Percentiles rank a stretch among this genome's conserved stretches.
These are phyloP conservation scores for Anser brachyrhynchus DNA, from an alignment of 2,113 vertebrate genomes.

Conservation along the genomic window DNA sequence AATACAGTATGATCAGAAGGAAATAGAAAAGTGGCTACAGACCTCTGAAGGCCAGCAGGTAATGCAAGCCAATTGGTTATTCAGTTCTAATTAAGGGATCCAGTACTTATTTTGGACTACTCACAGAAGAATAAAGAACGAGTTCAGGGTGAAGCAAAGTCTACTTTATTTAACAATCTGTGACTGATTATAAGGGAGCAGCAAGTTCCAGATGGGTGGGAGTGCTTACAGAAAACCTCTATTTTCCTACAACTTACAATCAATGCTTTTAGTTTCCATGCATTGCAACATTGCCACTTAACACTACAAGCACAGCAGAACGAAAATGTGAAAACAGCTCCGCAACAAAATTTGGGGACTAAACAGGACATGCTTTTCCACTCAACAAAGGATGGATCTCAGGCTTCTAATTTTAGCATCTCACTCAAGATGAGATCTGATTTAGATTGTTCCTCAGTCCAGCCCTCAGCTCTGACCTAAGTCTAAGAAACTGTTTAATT, in stretches of 20 bases:
- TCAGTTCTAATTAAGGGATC: conserved; percentile 59
- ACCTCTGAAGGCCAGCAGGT: conserved; percentile 58
- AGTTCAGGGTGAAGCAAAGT: conserved; percentile 46
- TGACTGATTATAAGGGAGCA: conserved; percentile 68
- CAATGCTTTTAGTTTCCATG: conserved; percentile 39
- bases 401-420: conserved; percentile 47
- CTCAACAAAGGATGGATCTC: background rate
- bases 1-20: conserved; percentile 19
- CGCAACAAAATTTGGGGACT: conserved; percentile 31
- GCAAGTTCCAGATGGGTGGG: conserved; percentile 68
- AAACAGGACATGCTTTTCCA: conserved; percentile 3
- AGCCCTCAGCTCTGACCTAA: conserved; percentile 5
- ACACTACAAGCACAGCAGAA: background rate
- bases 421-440: background rate
- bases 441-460: background rate
- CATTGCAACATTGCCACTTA: conserved; percentile 35
- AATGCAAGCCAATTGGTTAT: conserved; percentile 64
- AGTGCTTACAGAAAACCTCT: conserved; percentile 50
- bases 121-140: conserved; percentile 42
- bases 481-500: conserved; percentile 3
- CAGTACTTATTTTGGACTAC: conserved; percentile 51
- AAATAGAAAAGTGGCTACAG: conserved; percentile 31
- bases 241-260: conserved; percentile 57
- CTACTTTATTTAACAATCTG: conserved; percentile 64
- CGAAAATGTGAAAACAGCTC: conserved; percentile 37